phyloP scores from a whole-genome alignment of 1,140 invertebrate species.

The Frieseomelitta varia region DNA sequence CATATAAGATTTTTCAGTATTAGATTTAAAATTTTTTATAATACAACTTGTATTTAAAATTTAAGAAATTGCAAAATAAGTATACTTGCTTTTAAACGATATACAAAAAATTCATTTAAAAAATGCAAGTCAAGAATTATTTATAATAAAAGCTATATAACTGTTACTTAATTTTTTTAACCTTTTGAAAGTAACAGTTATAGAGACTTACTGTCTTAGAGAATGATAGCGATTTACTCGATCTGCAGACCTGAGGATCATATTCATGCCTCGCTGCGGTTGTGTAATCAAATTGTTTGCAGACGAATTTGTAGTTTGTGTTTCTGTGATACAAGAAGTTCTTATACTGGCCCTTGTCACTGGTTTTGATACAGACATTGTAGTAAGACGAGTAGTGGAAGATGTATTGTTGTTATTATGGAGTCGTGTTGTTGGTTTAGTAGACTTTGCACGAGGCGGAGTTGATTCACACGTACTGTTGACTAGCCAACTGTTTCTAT shows the following conservation, averaged over 20 bases:
- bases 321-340: slow-evolving; percentile 69
- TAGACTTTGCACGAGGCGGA: slow-evolving; percentile 72
- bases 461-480: slow-evolving; percentile 74
- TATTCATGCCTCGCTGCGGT: slow-evolving; percentile 73
- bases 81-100: slow-evolving; percentile 4
- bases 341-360: slow-evolving; percentile 75
- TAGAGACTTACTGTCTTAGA: slow-evolving; percentile 79
- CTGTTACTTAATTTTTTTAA: slow-evolving; percentile 42
- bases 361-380: slow-evolving; percentile 71
- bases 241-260: slow-evolving; percentile 79
- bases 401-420: slow-evolving; percentile 68
- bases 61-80: not conserved
- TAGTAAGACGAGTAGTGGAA: slow-evolving; percentile 62
- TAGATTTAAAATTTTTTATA: not conserved
- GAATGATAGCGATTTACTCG: slow-evolving; percentile 78
- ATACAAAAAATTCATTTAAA: slow-evolving; percentile 16
- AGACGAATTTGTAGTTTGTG: slow-evolving; percentile 70
- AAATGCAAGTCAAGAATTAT: slow-evolving; percentile 3
- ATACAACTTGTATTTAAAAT: not conserved
- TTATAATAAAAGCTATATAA: slow-evolving; percentile 52
- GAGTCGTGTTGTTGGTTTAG: slow-evolving; percentile 72
- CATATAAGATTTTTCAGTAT: not conserved
- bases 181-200: slow-evolving; percentile 54
- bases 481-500: slow-evolving; percentile 75
- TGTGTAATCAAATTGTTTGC: slow-evolving; percentile 70